Evolutionary conservation across 2,797 vertebrate genomes (phyloP), one percentile per base, ranked within the genome.

Genomic region (Hydrophis major): DNA sequence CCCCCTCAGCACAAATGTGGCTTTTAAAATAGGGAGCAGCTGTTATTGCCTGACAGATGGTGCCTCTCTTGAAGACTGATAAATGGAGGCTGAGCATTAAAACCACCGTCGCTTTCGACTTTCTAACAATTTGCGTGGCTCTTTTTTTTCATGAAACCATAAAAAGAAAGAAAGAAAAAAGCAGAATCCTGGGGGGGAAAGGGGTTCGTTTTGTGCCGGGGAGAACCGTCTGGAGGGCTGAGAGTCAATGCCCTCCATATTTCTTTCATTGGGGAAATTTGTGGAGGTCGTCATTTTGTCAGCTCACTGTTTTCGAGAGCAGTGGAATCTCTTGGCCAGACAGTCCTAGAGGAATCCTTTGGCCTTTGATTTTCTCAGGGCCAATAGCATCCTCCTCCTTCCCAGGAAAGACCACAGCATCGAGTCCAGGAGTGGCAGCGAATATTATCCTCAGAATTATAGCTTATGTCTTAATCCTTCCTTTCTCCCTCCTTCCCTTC

Each of bases 41-140:
- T 95, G 95, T 74, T 95, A 92, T 61, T 91, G 87, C 92, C 88
- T 94, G 96, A 92, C 96, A 97, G 96, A 95, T 96, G 96, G 96
- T 92, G 91, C 92, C 94, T 93, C 61, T 92, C 91, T 95, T 94
- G 96, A 95, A 88, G 94, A 42, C 95, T 94, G 94, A 95, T 96
- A 95, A 95, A 50, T 93, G 94, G 95, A 88, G 94, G 95, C 27
- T 95, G 95, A 94, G 95, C 88, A 8, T 87, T 92, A 92, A 95
- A 93, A 94, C 95, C 94, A 94, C 95, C 93, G 94, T 47, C 94
- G 93, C 94, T 93, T 78, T 90, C 66, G 90, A 61, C 94, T 94
- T 89, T 91, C 92, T 92, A 92, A 93, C 92, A 92, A 93, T 63
- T 89, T 56, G 78, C 91, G 0, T 87, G 83, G 92, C 93, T 61